phyloP scores from a whole-genome alignment of 2,113 vertebrate genomes.

The Rhizomys pruinosus region DNA sequence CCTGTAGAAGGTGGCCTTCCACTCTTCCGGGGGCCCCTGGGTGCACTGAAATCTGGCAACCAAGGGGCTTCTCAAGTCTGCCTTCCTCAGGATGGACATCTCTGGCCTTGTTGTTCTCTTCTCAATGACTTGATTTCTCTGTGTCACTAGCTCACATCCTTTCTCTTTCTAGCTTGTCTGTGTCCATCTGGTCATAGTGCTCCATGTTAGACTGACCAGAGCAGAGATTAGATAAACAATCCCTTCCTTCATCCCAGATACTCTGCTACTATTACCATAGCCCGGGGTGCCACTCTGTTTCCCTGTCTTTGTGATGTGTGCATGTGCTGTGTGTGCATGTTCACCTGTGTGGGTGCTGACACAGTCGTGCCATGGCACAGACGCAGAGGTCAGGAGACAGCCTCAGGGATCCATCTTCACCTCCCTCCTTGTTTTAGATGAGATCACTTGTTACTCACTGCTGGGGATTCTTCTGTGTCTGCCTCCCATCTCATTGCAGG shows the following conservation, averaged over 20 bases:
- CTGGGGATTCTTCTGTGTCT: not conserved
- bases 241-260: not conserved
- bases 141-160: not conserved
- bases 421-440: not conserved
- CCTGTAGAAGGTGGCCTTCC: not conserved
- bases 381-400: not conserved
- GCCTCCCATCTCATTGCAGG: too few species aligned
- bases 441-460: not conserved
- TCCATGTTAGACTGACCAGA: not conserved
- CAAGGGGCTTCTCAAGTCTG: not conserved
- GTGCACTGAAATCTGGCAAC: not conserved
- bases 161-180: not conserved
- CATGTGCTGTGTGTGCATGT: not conserved
- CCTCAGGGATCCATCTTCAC: not conserved
- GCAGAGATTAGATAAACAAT: not conserved
- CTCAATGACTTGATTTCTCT: not conserved
- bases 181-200: not conserved
- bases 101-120: not conserved
- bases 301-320: not conserved
- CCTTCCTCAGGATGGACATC: not conserved
- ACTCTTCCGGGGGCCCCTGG: not conserved
- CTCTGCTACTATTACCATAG: conserved; percentile 5
- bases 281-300: not conserved
- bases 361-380: not conserved
- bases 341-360: too few species aligned